These are phyloP conservation scores for Talpa occidentalis DNA, from an alignment of 2,113 vertebrate species.

Conservation along the genomic window DNA sequence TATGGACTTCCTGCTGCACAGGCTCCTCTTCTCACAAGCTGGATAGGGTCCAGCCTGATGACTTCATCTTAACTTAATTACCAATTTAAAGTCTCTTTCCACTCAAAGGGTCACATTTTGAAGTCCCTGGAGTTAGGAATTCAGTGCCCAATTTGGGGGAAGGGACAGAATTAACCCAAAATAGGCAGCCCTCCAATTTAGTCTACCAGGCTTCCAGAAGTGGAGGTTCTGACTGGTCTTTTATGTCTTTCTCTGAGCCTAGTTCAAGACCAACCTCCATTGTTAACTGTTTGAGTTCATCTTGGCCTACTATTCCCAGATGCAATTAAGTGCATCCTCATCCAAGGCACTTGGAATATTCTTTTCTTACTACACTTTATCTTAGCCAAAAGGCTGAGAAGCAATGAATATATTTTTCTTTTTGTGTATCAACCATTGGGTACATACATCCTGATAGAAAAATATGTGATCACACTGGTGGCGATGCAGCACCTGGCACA, in stretches of 20 bases:
- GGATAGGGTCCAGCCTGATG: not conserved
- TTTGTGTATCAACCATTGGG: fast-evolving
- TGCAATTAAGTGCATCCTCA: not conserved
- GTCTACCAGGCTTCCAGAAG: not conserved
- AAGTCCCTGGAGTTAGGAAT: not conserved
- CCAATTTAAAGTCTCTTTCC: no score
- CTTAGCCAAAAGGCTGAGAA: no score
- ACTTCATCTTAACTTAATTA: not conserved
- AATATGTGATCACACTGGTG: not conserved
- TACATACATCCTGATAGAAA: not conserved
- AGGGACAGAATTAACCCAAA: not conserved
- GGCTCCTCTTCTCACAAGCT: not conserved
- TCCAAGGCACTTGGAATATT: not conserved
- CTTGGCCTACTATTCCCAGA: no score
- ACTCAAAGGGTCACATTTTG: not conserved
- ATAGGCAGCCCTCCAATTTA: not conserved
- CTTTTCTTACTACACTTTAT: not conserved
- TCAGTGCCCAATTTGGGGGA: not conserved
- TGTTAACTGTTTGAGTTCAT: not conserved
- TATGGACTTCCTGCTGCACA: no score
- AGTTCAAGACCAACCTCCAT: not conserved
- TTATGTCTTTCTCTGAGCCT: no score
- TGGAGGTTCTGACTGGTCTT: not conserved
- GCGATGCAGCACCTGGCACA: not conserved
- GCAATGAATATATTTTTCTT: no score